phyloP scores from a whole-genome alignment of 1,140 invertebrate genomes.

The Drosophila willistoni region DNA sequence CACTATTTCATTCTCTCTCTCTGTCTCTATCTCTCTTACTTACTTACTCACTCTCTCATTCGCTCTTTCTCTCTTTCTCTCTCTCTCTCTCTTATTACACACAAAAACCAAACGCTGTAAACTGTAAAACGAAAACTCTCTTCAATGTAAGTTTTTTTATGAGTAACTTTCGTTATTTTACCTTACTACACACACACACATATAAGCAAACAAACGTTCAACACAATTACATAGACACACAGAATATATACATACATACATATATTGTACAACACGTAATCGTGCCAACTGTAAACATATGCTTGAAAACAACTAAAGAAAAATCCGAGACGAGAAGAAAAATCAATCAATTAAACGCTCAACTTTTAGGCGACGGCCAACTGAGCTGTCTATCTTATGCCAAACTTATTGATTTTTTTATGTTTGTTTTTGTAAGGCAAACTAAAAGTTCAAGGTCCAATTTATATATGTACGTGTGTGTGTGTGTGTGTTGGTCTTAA shows the following conservation, averaged over 20 bases:
- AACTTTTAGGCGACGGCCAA: not conserved
- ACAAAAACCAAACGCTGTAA: constrained; percentile 44
- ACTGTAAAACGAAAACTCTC: constrained; percentile 38
- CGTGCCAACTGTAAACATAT: constrained; percentile 51
- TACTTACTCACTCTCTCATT: constrained; percentile 33
- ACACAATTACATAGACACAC: constrained; percentile 12
- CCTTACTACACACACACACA: not conserved
- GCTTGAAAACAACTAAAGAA: constrained; percentile 34
- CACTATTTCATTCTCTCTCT: constrained; percentile 23
- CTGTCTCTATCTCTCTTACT: constrained; percentile 7
- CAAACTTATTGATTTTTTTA: constrained; percentile 60
- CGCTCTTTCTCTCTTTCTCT: constrained; percentile 25
- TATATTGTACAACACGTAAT: constrained; percentile 22
- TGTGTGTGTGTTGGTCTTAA: not conserved
- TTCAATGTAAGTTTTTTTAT: constrained; percentile 60
- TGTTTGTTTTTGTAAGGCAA: not conserved
- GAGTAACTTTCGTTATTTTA: constrained; percentile 28
- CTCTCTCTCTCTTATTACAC: constrained; percentile 25
- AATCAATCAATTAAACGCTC: constrained; percentile 55
- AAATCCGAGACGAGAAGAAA: constrained; percentile 38
- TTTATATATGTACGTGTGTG: not conserved
- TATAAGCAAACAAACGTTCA: not conserved
- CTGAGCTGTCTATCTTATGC: not conserved
- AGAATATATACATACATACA: not conserved
- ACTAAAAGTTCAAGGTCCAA: constrained; percentile 67